phyloP scores from a whole-genome alignment of 2,113 vertebrate genomes.

The Hucho hucho region DNA sequence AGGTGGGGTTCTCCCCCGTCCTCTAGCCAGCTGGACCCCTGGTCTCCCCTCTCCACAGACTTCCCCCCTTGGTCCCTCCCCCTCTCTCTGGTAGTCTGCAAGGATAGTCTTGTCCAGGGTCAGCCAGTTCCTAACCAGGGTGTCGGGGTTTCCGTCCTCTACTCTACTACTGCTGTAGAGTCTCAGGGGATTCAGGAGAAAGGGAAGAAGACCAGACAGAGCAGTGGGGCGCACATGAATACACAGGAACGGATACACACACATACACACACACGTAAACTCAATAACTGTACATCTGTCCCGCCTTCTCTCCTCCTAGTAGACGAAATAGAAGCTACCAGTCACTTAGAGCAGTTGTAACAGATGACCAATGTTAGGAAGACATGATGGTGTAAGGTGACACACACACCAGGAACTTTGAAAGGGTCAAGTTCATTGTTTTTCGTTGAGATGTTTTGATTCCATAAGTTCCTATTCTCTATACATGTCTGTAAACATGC shows the following conservation, averaged over 20 bases:
- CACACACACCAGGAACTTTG: background rate
- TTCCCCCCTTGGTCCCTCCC: slow-evolving; percentile 18
- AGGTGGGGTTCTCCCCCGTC: slow-evolving; percentile 42
- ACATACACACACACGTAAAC: background rate
- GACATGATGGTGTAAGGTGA: background rate
- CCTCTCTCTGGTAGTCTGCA: slow-evolving; percentile 33
- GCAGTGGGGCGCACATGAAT: slow-evolving; percentile 31
- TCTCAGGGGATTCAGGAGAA: slow-evolving; percentile 44
- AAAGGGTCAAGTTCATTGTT: background rate
- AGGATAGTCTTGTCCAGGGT: slow-evolving; percentile 40
- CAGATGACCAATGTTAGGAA: background rate
- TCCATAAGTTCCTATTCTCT: too few species aligned
- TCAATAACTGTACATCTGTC: background rate
- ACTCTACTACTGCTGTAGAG: background rate
- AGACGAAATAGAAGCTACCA: background rate
- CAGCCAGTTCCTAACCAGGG: slow-evolving; percentile 59
- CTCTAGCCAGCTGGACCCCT: slow-evolving; percentile 57
- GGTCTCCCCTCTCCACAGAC: slow-evolving; percentile 31
- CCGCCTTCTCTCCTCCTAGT: background rate
- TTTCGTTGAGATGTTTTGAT: too few species aligned
- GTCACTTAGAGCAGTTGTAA: background rate
- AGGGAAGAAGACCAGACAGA: slow-evolving; percentile 53
- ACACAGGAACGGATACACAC: background rate
- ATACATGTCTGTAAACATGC: background rate
- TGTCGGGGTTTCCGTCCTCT: background rate